Percentiles rank a stretch among this genome's conserved stretches.
Evolutionary conservation across 2,113 vertebrate species (phyloP).

Genomic region (Panurus biarmicus): DNA sequence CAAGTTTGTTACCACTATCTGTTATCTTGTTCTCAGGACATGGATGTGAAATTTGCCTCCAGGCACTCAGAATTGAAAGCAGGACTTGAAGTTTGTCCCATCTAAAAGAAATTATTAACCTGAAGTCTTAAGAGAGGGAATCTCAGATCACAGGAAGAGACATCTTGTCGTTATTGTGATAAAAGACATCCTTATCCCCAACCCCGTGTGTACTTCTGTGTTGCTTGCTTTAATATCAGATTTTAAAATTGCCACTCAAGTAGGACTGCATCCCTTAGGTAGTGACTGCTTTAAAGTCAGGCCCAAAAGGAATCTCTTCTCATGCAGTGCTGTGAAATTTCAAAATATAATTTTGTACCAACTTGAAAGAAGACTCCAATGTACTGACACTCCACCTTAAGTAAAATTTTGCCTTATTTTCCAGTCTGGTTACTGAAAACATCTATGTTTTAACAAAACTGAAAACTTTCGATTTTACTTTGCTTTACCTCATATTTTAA

Average conservation of each 20-base stretch:
- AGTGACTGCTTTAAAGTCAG: not conserved
- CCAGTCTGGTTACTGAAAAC: not conserved
- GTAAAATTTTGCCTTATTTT: not conserved
- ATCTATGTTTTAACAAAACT: not conserved
- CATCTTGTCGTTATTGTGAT: not conserved
- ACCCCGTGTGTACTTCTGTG: not conserved
- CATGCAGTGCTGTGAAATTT: not conserved
- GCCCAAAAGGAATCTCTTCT: not conserved
- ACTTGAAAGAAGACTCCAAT: not conserved
- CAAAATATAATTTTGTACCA: not conserved
- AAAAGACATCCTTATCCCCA: not conserved
- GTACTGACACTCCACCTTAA: not conserved
- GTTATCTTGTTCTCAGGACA: not conserved
- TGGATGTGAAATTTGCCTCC: not conserved
- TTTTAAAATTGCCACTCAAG: not conserved
- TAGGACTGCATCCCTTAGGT: not conserved
- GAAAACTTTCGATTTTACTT: not conserved
- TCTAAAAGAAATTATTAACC: not conserved
- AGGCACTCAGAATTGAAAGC: not conserved
- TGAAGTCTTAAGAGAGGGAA: not conserved
- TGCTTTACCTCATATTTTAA: not conserved
- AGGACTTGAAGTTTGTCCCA: not conserved
- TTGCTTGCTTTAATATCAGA: not conserved
- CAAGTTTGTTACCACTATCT: not conserved
- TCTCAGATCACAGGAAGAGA: not conserved